These are phyloP conservation scores for Luidia sarsii DNA, from an alignment of 53 echinoderm and acorn worm species.

Conservation along the genomic window DNA sequence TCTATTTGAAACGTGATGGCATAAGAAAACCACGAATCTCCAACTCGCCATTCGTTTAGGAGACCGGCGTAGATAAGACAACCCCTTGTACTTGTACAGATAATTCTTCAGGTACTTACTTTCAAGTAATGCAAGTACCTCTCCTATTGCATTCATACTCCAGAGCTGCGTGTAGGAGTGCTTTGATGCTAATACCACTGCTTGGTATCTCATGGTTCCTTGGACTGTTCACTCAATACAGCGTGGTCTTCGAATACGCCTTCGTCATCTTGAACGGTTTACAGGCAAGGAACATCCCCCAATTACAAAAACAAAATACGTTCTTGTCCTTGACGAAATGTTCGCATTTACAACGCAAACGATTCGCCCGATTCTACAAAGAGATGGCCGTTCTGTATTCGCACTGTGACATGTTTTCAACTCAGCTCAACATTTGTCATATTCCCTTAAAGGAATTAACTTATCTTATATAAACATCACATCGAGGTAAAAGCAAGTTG, in stretches of 20 bases:
- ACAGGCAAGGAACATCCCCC: constrained; percentile 5
- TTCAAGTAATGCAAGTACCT: too few species aligned
- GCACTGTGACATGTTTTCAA: background rate
- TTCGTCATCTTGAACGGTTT: constrained; percentile 69
- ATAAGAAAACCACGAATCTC: too few species aligned
- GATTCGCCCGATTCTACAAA: background rate
- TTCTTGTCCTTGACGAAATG: too few species aligned
- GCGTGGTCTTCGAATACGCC: constrained; percentile 54
- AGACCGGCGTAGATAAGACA: too few species aligned
- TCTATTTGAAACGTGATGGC: too few species aligned
- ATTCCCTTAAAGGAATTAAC: too few species aligned
- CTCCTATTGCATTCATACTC: too few species aligned
- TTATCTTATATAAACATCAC: too few species aligned
- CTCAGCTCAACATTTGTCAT: background rate
- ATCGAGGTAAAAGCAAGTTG: too few species aligned
- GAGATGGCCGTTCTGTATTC: background rate
- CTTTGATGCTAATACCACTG: constrained; percentile 64
- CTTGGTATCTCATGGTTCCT: constrained; percentile 75
- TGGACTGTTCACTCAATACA: constrained; percentile 63
- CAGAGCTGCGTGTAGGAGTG: constrained; percentile 65
- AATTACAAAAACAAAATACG: background rate
- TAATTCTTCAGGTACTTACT: too few species aligned
- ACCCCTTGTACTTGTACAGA: too few species aligned
- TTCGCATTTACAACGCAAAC: background rate
- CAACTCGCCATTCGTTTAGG: too few species aligned